Base-by-base conservation (phyloP, 2,888 invertebrate genomes). In the Stramonita haemastoma region DNA sequence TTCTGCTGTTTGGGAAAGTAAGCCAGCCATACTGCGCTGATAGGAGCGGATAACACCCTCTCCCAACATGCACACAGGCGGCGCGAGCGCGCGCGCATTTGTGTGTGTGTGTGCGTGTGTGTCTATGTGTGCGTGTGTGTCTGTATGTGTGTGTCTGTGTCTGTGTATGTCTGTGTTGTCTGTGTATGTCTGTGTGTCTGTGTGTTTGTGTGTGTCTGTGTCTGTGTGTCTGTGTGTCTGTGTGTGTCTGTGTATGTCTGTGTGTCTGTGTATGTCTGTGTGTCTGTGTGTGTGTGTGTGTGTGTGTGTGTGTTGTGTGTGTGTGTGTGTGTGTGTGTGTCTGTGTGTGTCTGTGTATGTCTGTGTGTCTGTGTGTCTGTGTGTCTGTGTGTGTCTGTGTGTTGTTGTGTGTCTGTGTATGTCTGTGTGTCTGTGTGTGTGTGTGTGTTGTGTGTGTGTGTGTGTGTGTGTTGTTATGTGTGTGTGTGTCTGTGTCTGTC, bases 21-120 rank as follows among this genome's bases (percentile, higher is more conserved):
- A n/a, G n/a, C n/a, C n/a, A n/a, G n/a, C n/a, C n/a, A n/a, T n/a
- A n/a, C n/a, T n/a, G n/a, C n/a, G n/a, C n/a, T n/a, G n/a, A n/a
- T n/a, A n/a, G n/a, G n/a, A n/a, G n/a, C n/a, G n/a, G n/a, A n/a
- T n/a, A n/a, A n/a, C n/a, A n/a, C n/a, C n/a, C n/a, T n/a, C n/a
- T n/a, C n/a, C n/a, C n/a, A n/a, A n/a, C n/a, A n/a, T n/a, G n/a
- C n/a, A n/a, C n/a, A n/a, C n/a, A n/a, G n/a, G n/a, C n/a, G n/a
- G n/a, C n/a, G n/a, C n/a, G n/a, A n/a, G n/a, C n/a, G n/a, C n/a
- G n/a, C n/a, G 73, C 22, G n/a, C 22, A 26, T 26, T 6, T 26
- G 73, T 26, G n/a, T 26, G 79, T 79, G 79, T 79, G 79, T 79
- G 32, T 79, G 79, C 32, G 32, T 32, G 79, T 79, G 19, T 79